Conservation (phyloP, 1,140 invertebrate genomes). For the Stenopsyche tienmushanensis region DNA sequence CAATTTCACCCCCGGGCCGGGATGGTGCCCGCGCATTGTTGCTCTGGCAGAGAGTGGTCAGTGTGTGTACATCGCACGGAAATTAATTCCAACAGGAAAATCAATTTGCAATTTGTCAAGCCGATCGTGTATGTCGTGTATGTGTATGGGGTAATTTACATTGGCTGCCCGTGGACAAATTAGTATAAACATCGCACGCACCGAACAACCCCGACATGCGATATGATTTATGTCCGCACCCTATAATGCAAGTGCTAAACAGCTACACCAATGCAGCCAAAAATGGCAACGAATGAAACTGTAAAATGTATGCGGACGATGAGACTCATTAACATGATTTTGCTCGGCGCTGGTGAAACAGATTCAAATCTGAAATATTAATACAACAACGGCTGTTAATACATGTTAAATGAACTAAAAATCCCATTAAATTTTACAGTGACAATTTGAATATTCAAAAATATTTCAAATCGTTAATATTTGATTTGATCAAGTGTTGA, state of each 20-base stretch:
- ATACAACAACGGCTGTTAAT: no score
- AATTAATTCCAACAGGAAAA: slow-evolving; percentile 31
- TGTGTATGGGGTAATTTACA: slow-evolving; percentile 16
- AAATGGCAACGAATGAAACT: no score
- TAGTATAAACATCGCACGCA: slow-evolving; percentile 19
- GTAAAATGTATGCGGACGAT: not conserved
- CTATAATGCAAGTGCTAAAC: slow-evolving; percentile 5
- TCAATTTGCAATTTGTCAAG: slow-evolving; percentile 38
- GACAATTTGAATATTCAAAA: no score
- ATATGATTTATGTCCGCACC: slow-evolving; percentile 11
- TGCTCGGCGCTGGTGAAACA: no score
- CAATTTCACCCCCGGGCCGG: not conserved
- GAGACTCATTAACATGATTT: not conserved
- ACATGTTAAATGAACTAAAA: no score
- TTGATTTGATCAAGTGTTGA: no score
- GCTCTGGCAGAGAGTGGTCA: no score
- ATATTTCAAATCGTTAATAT: no score
- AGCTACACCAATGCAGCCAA: no score
- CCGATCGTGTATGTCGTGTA: slow-evolving; percentile 1
- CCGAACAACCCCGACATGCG: slow-evolving; percentile 17
- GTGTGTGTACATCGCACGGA: not conserved
- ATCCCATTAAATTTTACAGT: no score
- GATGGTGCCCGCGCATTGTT: not conserved
- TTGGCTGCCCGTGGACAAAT: slow-evolving; percentile 11
- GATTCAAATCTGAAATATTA: no score